Conservation (phyloP, 2,113 vertebrate species). For the Gopherus flavomarginatus region DNA sequence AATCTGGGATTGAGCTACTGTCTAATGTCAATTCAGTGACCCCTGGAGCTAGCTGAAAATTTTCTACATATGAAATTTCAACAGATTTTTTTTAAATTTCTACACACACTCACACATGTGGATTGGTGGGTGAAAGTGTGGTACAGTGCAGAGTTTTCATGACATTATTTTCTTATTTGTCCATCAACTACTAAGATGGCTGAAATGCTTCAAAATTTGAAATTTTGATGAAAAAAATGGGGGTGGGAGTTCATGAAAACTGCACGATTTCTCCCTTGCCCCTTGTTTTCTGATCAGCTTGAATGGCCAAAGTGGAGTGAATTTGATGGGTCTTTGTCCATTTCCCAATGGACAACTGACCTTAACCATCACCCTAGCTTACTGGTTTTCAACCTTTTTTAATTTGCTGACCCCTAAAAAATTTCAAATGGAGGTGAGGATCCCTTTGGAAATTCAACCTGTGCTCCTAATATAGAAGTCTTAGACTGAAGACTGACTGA, state of each 20-base stretch:
- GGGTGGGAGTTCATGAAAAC: not conserved
- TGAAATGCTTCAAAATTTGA: not conserved
- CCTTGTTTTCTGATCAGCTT: not conserved
- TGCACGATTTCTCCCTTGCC: not conserved
- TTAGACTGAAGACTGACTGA: not conserved
- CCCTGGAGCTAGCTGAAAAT: too few species aligned
- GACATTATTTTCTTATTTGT: too few species aligned
- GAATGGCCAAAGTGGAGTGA: not conserved
- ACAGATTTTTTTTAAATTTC: too few species aligned
- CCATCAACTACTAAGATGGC: not conserved
- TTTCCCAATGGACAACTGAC: not conserved
- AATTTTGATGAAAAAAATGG: not conserved
- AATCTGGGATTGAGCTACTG: not conserved
- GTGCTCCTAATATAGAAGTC: not conserved
- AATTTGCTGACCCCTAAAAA: not conserved
- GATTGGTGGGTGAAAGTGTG: too few species aligned
- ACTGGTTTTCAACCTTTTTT: not conserved
- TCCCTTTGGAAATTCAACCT: not conserved
- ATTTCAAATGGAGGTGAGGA: not conserved
- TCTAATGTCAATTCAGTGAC: not conserved
- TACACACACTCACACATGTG: too few species aligned
- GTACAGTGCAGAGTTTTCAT: too few species aligned
- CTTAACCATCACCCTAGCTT: not conserved
- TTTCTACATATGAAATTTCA: too few species aligned
- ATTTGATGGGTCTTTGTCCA: not conserved